Conservation (phyloP, 1,140 invertebrate species). For the Zeugodacus cucurbitae region DNA sequence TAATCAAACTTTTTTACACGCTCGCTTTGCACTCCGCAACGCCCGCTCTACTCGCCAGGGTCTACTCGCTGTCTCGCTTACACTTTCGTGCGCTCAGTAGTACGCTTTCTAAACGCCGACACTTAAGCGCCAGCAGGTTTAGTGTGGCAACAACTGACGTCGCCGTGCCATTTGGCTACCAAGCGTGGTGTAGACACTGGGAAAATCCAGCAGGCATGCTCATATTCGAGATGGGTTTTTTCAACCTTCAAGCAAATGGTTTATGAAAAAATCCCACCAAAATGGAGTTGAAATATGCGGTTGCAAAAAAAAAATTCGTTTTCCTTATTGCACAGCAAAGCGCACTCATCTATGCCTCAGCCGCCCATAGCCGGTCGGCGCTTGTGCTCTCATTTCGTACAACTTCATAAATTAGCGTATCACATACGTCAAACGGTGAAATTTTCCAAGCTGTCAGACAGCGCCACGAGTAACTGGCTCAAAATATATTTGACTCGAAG, state of each 20-base stretch:
- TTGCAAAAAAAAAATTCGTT: not conserved
- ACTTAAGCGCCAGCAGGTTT: not conserved
- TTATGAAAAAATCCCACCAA: not conserved
- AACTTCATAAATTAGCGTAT: slow-evolving; percentile 24
- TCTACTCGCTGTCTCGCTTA: not conserved
- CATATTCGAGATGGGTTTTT: not conserved
- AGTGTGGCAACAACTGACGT: not conserved
- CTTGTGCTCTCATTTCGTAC: not conserved
- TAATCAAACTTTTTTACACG: slow-evolving; percentile 59
- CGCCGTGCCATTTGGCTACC: not conserved
- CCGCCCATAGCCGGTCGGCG: not conserved
- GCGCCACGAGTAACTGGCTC: not conserved
- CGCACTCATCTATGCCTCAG: not conserved
- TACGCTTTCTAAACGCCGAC: not conserved
- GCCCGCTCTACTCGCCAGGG: not conserved
- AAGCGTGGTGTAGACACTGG: not conserved
- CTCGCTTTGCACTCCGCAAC: not conserved
- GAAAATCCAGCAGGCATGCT: not conserved
- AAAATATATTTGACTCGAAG: not conserved
- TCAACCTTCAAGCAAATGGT: not conserved
- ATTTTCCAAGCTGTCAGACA: slow-evolving; percentile 17
- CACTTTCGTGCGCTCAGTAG: not conserved
- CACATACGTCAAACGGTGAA: slow-evolving; percentile 15
- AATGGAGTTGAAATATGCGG: not conserved
- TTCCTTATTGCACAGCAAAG: not conserved